Percentiles rank a stretch among this genome's conserved stretches.
These are phyloP conservation scores for Lithobates sylvaticus DNA, from an alignment of 2,797 vertebrate genomes.

Conservation along the genomic window DNA sequence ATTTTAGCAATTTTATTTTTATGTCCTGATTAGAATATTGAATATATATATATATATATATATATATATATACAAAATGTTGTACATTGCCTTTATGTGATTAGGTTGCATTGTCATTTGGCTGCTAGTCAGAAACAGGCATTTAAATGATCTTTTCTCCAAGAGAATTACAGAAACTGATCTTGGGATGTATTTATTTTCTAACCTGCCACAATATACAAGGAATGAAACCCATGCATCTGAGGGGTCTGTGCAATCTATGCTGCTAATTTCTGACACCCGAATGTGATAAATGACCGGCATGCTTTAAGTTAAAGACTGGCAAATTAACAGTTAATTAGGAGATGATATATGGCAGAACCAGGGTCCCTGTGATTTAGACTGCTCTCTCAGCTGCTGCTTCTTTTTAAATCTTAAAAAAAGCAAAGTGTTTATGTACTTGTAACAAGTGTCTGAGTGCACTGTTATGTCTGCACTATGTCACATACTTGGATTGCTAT, in stretches of 20 bases:
- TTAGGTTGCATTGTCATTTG: not conserved
- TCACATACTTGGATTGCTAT: constrained; percentile 79
- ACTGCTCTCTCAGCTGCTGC: constrained; percentile 69
- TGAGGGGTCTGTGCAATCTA: constrained; percentile 54
- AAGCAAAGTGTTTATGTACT: constrained; percentile 87
- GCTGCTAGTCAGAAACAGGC: not conserved
- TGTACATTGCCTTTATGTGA: not conserved
- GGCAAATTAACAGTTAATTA: constrained; percentile 89
- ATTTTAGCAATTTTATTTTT: no score
- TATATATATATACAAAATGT: not conserved
- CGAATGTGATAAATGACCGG: constrained; percentile 81
- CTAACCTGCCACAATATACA: constrained; percentile 24
- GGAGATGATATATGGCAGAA: constrained; percentile 87
- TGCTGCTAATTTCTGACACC: constrained; percentile 63
- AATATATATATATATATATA: no score
- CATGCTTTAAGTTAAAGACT: constrained; percentile 83
- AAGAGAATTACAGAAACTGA: constrained; percentile 38
- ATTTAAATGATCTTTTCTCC: constrained; percentile 43
- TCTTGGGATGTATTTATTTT: constrained; percentile 18
- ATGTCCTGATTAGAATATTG: no score
- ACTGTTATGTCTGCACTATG: constrained; percentile 82
- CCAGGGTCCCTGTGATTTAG: constrained; percentile 63
- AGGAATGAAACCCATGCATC: constrained; percentile 39
- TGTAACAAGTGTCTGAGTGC: constrained; percentile 86
- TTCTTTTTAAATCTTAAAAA: constrained; percentile 73